phyloP scores from a whole-genome alignment of 2,888 invertebrate genomes.

The Endotricha flammealis region DNA sequence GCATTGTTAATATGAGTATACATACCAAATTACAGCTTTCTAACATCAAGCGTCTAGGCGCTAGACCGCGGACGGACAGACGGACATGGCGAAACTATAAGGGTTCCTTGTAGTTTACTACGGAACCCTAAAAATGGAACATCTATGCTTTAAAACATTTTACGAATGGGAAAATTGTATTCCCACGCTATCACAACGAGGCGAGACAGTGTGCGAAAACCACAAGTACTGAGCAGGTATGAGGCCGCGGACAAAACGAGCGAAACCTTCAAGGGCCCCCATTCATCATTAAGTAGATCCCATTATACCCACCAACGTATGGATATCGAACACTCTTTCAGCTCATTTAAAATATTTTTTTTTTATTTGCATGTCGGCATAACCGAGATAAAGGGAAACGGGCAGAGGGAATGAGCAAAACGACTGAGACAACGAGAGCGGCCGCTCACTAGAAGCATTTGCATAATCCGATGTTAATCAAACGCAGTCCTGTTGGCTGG shows the following conservation, averaged over 20 bases:
- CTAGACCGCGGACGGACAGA: no score
- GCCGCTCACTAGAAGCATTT: slow-evolving; percentile 71
- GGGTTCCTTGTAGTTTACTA: no score
- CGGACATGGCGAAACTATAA: no score
- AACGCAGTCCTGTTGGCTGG: slow-evolving; percentile 50
- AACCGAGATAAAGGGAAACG: slow-evolving; percentile 65
- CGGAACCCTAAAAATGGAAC: no score
- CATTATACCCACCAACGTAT: slow-evolving; percentile 57
- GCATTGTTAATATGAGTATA: no score
- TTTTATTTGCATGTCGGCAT: slow-evolving; percentile 72
- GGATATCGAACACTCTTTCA: slow-evolving; percentile 70
- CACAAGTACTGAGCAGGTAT: slow-evolving; percentile 36
- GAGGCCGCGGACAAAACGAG: slow-evolving; percentile 48
- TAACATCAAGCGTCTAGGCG: no score
- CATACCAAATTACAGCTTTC: no score
- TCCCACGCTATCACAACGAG: slow-evolving; percentile 46
- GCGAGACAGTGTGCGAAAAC: slow-evolving; percentile 33
- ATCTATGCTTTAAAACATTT: no score
- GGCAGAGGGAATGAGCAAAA: slow-evolving; percentile 60
- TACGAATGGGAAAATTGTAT: slow-evolving; percentile 21
- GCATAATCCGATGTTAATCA: slow-evolving; percentile 78
- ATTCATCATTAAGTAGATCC: slow-evolving; percentile 66
- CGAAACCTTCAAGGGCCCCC: slow-evolving; percentile 49
- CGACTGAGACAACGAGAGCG: slow-evolving; percentile 69
- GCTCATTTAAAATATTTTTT: slow-evolving; percentile 67